These are phyloP conservation scores for Lanius ludovicianus DNA, from an alignment of 2,113 vertebrate species.

Conservation along the genomic window DNA sequence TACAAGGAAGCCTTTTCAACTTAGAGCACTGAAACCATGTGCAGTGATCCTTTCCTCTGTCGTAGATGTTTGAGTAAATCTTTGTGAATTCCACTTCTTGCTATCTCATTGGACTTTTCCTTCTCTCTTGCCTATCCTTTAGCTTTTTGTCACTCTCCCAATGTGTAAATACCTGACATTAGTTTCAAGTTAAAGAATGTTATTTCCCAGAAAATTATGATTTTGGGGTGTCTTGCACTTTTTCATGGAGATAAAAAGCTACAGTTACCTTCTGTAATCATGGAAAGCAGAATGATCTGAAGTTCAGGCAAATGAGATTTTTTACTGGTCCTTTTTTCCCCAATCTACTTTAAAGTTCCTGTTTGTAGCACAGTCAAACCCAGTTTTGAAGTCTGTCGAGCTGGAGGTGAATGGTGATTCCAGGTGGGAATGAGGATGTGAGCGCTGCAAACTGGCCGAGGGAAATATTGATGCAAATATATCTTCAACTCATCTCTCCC, in stretches of 20 bases:
- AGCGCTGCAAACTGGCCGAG: neutral
- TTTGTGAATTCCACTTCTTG: neutral
- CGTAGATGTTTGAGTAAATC: neutral
- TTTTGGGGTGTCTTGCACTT: neutral
- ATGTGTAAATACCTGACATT: neutral
- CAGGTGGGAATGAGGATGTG: neutral
- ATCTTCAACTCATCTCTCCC: neutral
- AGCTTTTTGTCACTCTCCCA: neutral
- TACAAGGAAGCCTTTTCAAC: neutral
- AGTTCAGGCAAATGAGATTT: neutral
- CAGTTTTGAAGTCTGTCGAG: rapidly evolving
- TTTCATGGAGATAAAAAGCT: neutral
- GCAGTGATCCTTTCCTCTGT: neutral
- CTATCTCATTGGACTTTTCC: neutral
- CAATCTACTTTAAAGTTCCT: neutral
- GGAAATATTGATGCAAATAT: neutral
- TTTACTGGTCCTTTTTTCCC: neutral
- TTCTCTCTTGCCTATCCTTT: neutral
- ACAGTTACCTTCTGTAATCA: neutral
- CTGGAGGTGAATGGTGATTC: neutral
- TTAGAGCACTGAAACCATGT: too few species aligned
- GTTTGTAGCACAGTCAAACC: neutral
- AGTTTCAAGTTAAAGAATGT: neutral
- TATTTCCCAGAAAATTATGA: neutral
- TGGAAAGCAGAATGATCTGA: neutral